A percentile compares a stretch with the other conserved stretches of the same genome.
These are phyloP conservation scores for Gymnobelideus leadbeateri DNA, from an alignment of 2,113 vertebrate species.

Conservation along the genomic window DNA sequence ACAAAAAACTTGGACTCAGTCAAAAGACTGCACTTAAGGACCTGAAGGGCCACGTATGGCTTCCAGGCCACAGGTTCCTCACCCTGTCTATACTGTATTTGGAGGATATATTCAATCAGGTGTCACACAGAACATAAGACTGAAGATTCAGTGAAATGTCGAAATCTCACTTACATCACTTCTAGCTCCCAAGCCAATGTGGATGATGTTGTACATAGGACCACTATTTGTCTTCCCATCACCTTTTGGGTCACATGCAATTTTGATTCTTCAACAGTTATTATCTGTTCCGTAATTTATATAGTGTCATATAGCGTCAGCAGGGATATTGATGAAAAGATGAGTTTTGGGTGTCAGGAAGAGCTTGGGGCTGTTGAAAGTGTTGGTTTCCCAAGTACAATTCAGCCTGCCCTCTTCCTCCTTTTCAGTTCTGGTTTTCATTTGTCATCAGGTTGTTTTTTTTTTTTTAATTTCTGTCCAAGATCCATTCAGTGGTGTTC, in stretches of 20 bases:
- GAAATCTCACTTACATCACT: neutral
- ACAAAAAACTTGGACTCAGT: too few species aligned
- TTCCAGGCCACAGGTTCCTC: too few species aligned
- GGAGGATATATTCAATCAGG: neutral
- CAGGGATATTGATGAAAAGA: neutral
- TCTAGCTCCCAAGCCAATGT: neutral
- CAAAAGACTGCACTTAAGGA: too few species aligned
- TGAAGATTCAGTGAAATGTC: neutral
- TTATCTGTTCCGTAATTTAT: neutral
- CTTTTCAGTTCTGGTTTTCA: neutral
- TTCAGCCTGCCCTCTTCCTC: neutral
- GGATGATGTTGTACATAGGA: neutral
- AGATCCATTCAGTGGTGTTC: neutral
- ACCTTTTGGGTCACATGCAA: neutral
- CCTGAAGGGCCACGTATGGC: too few species aligned
- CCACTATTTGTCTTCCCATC: neutral
- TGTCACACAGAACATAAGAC: neutral
- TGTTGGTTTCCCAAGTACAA: neutral
- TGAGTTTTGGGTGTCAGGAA: neutral
- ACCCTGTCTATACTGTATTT: neutral
- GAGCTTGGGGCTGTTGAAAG: neutral
- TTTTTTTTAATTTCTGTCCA: neutral
- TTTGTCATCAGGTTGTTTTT: neutral
- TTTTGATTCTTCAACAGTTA: neutral
- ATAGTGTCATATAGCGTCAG: neutral